phyloP scores from a whole-genome alignment of 2,888 invertebrate species.

The Drosophila affinis region DNA sequence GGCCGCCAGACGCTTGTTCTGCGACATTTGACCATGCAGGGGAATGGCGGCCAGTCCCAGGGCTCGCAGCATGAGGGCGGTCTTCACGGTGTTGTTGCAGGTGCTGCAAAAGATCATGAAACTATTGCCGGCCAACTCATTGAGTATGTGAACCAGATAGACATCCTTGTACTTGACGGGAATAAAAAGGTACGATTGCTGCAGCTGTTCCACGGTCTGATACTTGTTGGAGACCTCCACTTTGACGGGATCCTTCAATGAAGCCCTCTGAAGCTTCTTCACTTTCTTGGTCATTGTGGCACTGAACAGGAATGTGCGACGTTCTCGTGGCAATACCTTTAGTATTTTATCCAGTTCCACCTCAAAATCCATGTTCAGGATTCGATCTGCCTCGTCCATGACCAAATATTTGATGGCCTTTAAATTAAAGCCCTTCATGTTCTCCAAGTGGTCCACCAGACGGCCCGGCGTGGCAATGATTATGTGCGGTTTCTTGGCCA shows the following conservation, averaged over 20 bases:
- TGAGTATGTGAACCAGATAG: constrained; percentile 96
- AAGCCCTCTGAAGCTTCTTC: constrained; percentile 97
- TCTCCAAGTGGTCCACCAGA: constrained; percentile 97
- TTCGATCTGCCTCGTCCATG: constrained; percentile 99
- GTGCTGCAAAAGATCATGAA: constrained; percentile 99
- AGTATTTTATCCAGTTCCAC: constrained; percentile 98
- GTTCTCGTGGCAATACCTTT: constrained; percentile 93
- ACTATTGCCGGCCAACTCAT: constrained; percentile 97
- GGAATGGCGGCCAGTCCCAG: constrained; percentile 97
- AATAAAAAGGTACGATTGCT: constrained; percentile 97
- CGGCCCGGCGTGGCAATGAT: constrained; percentile 98
- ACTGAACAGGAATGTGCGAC: constrained; percentile 96
- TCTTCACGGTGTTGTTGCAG: constrained; percentile 95
- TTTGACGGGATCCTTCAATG: constrained; percentile 95
- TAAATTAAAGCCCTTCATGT: constrained; percentile 98
- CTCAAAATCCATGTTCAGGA: constrained; percentile 99
- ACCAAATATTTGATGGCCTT: constrained; percentile 95
- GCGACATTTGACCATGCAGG: constrained; percentile 99
- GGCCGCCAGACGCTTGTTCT: constrained; percentile 97
- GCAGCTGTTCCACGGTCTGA: constrained; percentile 98
- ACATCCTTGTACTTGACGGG: constrained; percentile 99
- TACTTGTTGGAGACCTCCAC: constrained; percentile 98
- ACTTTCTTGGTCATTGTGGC: constrained; percentile 99
- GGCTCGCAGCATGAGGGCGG: constrained; percentile 94
- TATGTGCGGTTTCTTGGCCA: constrained; percentile 98